phyloP scores from a whole-genome alignment of 2,113 vertebrate genomes.

The Tupaia chinensis region DNA sequence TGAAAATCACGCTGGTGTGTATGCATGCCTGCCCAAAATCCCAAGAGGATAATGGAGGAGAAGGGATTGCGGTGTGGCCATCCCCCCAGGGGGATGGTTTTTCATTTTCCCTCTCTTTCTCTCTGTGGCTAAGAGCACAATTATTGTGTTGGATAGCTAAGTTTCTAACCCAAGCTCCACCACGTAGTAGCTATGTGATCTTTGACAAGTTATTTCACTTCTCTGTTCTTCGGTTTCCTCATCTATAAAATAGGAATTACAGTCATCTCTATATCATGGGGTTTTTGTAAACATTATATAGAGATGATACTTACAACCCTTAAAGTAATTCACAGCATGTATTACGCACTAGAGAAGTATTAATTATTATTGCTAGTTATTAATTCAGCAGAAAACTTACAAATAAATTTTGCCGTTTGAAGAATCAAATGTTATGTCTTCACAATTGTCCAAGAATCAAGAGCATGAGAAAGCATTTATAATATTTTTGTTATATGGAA shows the following conservation, averaged over 20 bases:
- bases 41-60: no score
- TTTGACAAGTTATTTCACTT: background rate
- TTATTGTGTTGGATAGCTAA: fast-evolving
- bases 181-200: background rate
- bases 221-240: background rate
- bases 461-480: background rate
- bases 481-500: background rate
- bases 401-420: background rate
- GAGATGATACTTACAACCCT: background rate
- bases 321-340: background rate
- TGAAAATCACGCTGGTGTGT: no score
- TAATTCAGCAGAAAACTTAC: background rate
- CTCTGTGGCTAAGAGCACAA: background rate
- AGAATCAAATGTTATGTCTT: background rate
- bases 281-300: background rate
- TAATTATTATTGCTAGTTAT: background rate
- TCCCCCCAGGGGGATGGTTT: no score
- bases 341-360: background rate
- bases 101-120: no score
- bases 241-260: background rate
- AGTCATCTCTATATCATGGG: background rate
- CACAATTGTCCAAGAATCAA: background rate
- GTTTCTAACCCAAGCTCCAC: background rate
- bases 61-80: no score
- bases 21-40: no score